These are phyloP conservation scores for Coelinius sp. DNA, from an alignment of 2,888 invertebrate species.

Conservation along the genomic window DNA sequence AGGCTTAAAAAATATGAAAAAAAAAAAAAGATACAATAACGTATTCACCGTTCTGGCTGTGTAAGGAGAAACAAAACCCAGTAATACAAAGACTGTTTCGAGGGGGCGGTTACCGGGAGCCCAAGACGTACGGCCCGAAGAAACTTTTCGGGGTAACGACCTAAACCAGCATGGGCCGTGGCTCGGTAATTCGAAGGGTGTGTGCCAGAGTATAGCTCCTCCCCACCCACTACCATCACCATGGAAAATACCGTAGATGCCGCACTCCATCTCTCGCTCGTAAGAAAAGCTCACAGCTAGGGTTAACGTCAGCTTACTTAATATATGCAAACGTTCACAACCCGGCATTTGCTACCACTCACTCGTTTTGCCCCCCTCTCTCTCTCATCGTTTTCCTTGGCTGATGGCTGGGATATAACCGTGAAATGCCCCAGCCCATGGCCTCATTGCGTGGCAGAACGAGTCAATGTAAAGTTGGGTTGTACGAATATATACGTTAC, in stretches of 20 bases:
- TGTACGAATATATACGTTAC: not conserved
- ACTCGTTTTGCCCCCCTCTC: not conserved
- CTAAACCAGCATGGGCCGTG: slow-evolving; percentile 2
- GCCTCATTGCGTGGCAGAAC: slow-evolving; percentile 6
- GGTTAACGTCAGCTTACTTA: slow-evolving; percentile 35
- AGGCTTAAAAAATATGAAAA: too few relatives aligned
- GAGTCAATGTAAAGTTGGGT: slow-evolving; percentile 7
- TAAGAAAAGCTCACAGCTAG: slow-evolving; percentile 32
- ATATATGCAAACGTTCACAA: slow-evolving; percentile 32
- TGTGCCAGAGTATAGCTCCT: slow-evolving; percentile 1
- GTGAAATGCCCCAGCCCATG: slow-evolving; percentile 21
- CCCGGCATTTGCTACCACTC: slow-evolving; percentile 1
- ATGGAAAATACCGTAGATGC: slow-evolving; percentile 23
- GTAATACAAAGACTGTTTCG: not conserved
- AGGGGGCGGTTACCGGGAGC: slow-evolving; percentile 15
- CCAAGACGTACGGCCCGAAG: slow-evolving; percentile 19
- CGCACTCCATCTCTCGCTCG: slow-evolving; percentile 16
- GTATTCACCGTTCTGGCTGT: not conserved
- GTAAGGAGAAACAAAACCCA: slow-evolving; percentile 11
- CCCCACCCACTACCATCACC: not conserved
- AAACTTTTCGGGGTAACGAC: slow-evolving; percentile 25
- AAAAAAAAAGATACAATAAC: not conserved
- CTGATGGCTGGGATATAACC: slow-evolving; percentile 22
- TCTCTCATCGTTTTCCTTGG: not conserved
- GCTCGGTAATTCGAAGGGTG: slow-evolving; percentile 25